Percentiles rank a stretch among this genome's conserved stretches.
Conservation (phyloP, 2,113 vertebrate genomes). For the chimpanzee (Pan troglodytes) region NHGRI_mPanTro3-v2.1_pri NC_072408.2:122988001-122988500, state of each 20-base stretch:
- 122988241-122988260: constrained; percentile 42
- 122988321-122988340: constrained; percentile 36
- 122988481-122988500: too few species aligned
- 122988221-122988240: constrained; percentile 47
- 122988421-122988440: neutral
- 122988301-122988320: neutral
- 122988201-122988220: constrained; percentile 49
- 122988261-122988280: constrained; percentile 36
- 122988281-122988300: constrained; percentile 37
- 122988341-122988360: neutral
- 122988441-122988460: constrained; percentile 39
- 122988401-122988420: neutral
- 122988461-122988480: neutral
- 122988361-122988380: neutral
- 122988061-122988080: constrained; percentile 59
- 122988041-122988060: constrained; percentile 24
- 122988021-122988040: constrained; percentile 8
- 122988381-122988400: constrained; percentile 29
- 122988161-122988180: neutral
- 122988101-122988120: constrained; percentile 11
- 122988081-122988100: constrained; percentile 23
- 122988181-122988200: constrained; percentile 24
- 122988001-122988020: constrained; percentile 24
- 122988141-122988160: neutral
- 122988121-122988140: constrained; percentile 35